Evolutionary conservation across 2,797 vertebrate species (phyloP), one percentile per base, ranked within the genome.

Genomic region (Typhlichthys eigenmanni): DNA sequence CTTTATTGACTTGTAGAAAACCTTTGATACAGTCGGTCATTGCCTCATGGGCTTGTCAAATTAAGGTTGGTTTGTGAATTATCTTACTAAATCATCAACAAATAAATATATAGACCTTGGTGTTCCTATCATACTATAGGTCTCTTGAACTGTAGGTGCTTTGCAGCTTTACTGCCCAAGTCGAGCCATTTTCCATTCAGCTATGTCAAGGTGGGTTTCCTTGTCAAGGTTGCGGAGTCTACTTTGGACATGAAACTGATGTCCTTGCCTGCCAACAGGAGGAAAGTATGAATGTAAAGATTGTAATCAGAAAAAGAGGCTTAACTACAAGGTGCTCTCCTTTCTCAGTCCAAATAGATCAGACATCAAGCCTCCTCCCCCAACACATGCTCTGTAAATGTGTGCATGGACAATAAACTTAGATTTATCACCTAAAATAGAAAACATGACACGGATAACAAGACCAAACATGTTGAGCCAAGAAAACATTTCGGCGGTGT

Each of bases 131-230:
- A 0, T 95, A 3, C 3, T 24, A 94, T 24, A 94, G 29, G 74
- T 56, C 78, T 96, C 95, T 79, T 95, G 79, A 96, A 95, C 82
- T 93, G 75, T 78, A 96, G 84, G 3, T 95, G 93, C 56, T 94
- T 90, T 0, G 95, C 95, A 0, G 94, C 95, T 75, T 97, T 96
- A 90, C 90, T 94, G 8, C 79, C 80, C 69, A 98, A 82, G 79
- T 96, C 95, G 45, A 95, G 69, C 96, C 96, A 98, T 68, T 98
- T 98, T n/a, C 96, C 96, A 81, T 98, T 98, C 83, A 98, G 86
- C 95, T 95, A 98, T 45, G 95, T 96, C 80, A 95, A 66, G 13
- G 1, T 1, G 0, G 96, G 95, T 72, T 94, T 95, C 78, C 89
- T 80, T 59, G 0, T 47, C 71, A 85, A 88, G 60, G 24, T 91